Evolutionary conservation across 1,140 invertebrate species (phyloP).

Genomic region (Sitophilus oryzae): DNA sequence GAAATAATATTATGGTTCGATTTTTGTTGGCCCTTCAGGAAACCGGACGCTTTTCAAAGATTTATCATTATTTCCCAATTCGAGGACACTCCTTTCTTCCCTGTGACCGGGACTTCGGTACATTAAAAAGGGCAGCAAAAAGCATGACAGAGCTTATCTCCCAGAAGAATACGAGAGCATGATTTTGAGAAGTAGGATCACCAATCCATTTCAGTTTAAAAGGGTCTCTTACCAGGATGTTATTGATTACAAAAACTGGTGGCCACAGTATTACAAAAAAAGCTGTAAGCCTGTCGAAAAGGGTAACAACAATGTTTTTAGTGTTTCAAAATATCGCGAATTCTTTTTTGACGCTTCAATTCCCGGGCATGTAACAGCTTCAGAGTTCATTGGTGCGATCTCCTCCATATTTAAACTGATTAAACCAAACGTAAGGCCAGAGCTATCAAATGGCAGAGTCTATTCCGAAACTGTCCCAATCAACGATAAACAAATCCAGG

Average conservation of each 20-base stretch:
- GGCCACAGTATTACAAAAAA: slow-evolving; percentile 19
- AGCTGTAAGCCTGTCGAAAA: background rate
- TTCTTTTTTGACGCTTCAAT: slow-evolving; percentile 18
- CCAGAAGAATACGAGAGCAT: slow-evolving; percentile 28
- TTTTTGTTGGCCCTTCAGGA: slow-evolving; percentile 26
- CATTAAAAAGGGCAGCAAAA: slow-evolving; percentile 28
- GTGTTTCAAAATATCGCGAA: slow-evolving; percentile 16
- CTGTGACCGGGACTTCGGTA: slow-evolving; percentile 37
- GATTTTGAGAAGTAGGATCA: slow-evolving; percentile 25
- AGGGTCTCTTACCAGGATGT: slow-evolving; percentile 23
- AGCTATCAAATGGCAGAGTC: no score
- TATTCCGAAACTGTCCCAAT: no score
- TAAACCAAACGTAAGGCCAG: no score
- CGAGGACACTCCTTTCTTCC: slow-evolving; percentile 37
- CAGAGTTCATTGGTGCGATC: no score
- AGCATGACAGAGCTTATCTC: slow-evolving; percentile 27
- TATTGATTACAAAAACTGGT: slow-evolving; percentile 25
- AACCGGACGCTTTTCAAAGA: slow-evolving; percentile 28
- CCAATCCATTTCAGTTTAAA: slow-evolving; percentile 23
- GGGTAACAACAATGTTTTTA: slow-evolving; percentile 15
- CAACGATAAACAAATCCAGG: no score
- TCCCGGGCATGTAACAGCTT: slow-evolving; percentile 16
- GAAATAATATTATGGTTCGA: slow-evolving; percentile 30
- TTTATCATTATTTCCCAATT: slow-evolving; percentile 35
- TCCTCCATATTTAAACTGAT: no score